Evolutionary conservation across 2,797 vertebrate species (phyloP).

Genomic region (Silurus aristotelis): DNA sequence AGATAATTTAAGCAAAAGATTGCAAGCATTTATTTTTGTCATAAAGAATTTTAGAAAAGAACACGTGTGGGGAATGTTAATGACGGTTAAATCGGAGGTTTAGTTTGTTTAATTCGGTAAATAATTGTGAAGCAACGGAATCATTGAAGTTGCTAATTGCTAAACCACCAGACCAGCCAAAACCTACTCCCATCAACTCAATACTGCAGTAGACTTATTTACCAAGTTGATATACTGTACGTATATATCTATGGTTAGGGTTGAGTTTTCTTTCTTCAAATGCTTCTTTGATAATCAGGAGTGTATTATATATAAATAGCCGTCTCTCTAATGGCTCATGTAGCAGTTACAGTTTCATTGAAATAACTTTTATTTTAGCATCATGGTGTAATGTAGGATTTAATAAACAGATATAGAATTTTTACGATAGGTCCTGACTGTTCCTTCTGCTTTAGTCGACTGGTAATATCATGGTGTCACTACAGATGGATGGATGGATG

Average conservation of each 20-base stretch:
- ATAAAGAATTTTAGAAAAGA: slow-evolving; percentile 1
- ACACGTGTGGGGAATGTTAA: background rate
- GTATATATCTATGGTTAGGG: no score
- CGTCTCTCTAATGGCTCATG: background rate
- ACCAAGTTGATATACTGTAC: no score
- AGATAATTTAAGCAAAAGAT: background rate
- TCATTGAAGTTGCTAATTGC: background rate
- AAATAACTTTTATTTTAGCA: background rate
- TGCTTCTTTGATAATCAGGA: slow-evolving; percentile 32
- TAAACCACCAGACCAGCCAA: slow-evolving; percentile 32
- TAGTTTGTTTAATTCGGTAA: background rate
- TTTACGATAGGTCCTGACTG: slow-evolving; percentile 32
- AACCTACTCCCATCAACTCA: slow-evolving; percentile 3
- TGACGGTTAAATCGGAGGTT: background rate
- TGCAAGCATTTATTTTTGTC: slow-evolving; percentile 41
- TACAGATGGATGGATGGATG: background rate
- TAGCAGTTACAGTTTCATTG: background rate
- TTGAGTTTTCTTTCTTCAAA: background rate
- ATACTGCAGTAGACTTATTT: no score
- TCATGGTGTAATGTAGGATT: background rate
- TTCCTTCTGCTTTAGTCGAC: background rate
- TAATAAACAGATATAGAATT: background rate
- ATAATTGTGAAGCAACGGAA: background rate
- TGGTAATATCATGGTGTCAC: background rate
- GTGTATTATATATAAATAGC: background rate